These are phyloP conservation scores for Trinorchestia longiramus DNA, from an alignment of 1,140 invertebrate genomes.

Conservation along the genomic window DNA sequence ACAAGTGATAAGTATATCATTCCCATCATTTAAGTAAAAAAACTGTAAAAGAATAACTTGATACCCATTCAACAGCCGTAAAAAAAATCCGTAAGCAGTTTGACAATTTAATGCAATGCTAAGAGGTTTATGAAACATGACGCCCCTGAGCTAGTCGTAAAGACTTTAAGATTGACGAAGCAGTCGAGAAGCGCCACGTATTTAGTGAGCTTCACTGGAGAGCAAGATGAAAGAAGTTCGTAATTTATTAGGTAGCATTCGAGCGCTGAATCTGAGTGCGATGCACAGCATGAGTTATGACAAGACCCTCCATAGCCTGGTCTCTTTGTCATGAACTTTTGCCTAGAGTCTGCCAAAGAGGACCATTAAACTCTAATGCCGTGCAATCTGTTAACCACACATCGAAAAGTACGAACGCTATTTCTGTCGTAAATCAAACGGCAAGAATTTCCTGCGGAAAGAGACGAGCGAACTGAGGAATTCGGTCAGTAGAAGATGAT, in stretches of 20 bases:
- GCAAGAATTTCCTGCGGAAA: slow-evolving; percentile 19
- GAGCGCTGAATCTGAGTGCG: slow-evolving; percentile 26
- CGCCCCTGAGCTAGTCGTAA: not conserved
- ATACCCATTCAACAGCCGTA: not conserved
- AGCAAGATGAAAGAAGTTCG: slow-evolving; percentile 35
- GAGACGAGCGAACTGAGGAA: not conserved
- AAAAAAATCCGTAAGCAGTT: not conserved
- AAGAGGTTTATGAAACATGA: not conserved
- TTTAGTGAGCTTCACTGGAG: not conserved
- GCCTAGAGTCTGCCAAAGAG: not conserved
- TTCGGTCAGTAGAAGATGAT: not conserved
- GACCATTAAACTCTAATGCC: slow-evolving; percentile 39
- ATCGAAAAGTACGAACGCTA: slow-evolving; percentile 37
- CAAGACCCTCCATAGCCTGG: not conserved
- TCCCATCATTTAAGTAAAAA: not conserved
- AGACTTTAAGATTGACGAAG: not conserved
- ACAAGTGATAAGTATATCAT: too few relatives aligned
- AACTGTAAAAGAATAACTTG: not conserved
- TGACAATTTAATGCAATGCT: not conserved
- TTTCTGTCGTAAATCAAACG: slow-evolving; percentile 36
- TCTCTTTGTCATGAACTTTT: slow-evolving; percentile 52
- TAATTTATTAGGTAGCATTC: slow-evolving; percentile 46
- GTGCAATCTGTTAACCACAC: slow-evolving; percentile 31
- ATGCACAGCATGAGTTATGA: not conserved
- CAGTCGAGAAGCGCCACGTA: not conserved